These are phyloP conservation scores for Sparus aurata DNA, from an alignment of 2,797 vertebrate species.

Conservation along the genomic window DNA sequence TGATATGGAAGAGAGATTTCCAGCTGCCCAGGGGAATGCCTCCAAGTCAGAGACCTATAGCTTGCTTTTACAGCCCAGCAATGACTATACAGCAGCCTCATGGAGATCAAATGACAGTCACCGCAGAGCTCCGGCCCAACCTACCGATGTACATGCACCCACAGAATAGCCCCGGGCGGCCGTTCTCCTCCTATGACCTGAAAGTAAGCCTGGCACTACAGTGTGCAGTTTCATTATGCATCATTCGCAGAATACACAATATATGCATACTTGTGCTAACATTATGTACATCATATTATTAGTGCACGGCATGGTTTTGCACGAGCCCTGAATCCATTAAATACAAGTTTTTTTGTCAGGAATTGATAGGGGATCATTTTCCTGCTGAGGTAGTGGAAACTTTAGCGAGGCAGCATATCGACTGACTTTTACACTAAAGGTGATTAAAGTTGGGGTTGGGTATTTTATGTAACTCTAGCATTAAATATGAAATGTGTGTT, in stretches of 20 bases:
- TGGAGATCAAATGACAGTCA: constrained; percentile 73
- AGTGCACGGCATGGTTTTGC: constrained; percentile 43
- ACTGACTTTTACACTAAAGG: constrained; percentile 44
- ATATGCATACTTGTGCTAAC: constrained; percentile 49
- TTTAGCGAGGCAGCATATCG: constrained; percentile 23
- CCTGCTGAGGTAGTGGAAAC: constrained; percentile 38
- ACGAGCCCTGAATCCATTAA: constrained; percentile 44
- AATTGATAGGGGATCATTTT: constrained; percentile 26
- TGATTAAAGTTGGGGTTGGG: constrained; percentile 61
- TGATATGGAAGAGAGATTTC: constrained; percentile 86
- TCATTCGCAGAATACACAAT: constrained; percentile 50
- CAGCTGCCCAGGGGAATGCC: constrained; percentile 79
- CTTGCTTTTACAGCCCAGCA: constrained; percentile 88
- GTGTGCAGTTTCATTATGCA: constrained; percentile 21
- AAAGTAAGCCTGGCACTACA: constrained; percentile 86
- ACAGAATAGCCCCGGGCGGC: constrained; percentile 89
- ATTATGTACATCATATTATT: constrained; percentile 38
- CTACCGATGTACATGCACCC: constrained; percentile 89
- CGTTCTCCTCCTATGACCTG: constrained; percentile 88
- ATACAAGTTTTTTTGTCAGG: constrained; percentile 26
- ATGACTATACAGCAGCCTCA: constrained; percentile 77
- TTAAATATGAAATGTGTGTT: constrained; percentile 70
- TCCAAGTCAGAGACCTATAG: constrained; percentile 88
- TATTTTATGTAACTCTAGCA: constrained; percentile 55
- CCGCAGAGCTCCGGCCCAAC: constrained; percentile 81